Base-by-base conservation (phyloP, 2,888 invertebrate genomes). In the Willowsia nigromaculata region DNA sequence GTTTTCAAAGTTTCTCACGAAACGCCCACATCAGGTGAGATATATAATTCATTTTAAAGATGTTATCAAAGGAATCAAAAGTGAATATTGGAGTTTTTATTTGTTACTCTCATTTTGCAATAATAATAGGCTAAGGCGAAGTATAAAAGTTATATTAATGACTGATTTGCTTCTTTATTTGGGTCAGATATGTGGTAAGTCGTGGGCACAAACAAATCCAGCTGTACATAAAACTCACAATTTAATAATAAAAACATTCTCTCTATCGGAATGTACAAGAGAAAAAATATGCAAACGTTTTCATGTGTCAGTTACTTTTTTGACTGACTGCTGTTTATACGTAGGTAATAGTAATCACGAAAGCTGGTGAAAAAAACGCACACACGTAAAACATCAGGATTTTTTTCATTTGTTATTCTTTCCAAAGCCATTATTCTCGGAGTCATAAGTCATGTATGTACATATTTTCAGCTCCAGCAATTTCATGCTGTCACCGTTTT, bases 241-340 rank as follows among this genome's bases (percentile, higher is more conserved):
- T 33, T 15, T 0, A 2, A 37, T 37, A 27, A 27, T 62, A 5
- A 30, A 5, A 27, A 9, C 25, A 30, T 15, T 33, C 33, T 33
- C 30, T 65, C 33, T 33, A 65, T 65, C 33, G 65, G 65, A 65
- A 65, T 65, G 65, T 65, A 33, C 15, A 33, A n/a, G 33, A 15
- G 13, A n/a, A 40, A 80, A 82, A 82, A 74, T 85, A 85, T 85
- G 85, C 85, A 74, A 85, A 85, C 76, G 76, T 59, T 71, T 85
- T 74, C 85, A 37, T 84, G 74, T 74, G 74, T 74, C 74, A 83
- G 53, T 71, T 83, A 15, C 65, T 82, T 82, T 37, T 74, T 74
- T 74, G 53, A 74, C 71, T 25, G 71, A 71, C 71, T 71, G 71
- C 40, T 40, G 30, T 47, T 74, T 74, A 11, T 33, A 65, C 15